A percentile compares a stretch with the other conserved stretches of the same genome.
Evolutionary conservation across 2,113 vertebrate species (phyloP).

Genomic region (Penelope pileata): DNA sequence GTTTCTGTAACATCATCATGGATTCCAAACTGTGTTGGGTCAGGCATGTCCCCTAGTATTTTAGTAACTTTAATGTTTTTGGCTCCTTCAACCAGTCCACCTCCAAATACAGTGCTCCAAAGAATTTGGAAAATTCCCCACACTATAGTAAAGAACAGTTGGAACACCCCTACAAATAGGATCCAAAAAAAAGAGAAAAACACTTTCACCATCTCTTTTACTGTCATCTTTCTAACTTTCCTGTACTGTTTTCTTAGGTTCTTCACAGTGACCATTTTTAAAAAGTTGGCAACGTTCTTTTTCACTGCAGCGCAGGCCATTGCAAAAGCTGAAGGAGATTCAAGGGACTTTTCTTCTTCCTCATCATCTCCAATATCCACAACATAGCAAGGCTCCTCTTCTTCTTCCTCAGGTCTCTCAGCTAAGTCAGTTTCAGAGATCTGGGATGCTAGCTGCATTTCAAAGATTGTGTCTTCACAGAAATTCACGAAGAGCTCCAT

Average conservation of each 20-base stretch:
- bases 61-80: constrained; percentile 98
- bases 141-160: constrained; percentile 84
- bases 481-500: constrained; percentile 99
- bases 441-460: constrained; percentile 97
- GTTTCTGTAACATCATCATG: constrained; percentile 90
- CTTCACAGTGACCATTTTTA: constrained; percentile 86
- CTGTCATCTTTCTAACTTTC: constrained; percentile 90
- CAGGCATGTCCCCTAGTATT: constrained; percentile 97
- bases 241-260: constrained; percentile 89
- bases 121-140: constrained; percentile 94
- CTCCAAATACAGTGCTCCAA: constrained; percentile 95
- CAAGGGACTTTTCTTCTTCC: constrained; percentile 79
- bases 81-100: constrained; percentile 94
- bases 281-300: constrained; percentile 82
- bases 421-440: constrained; percentile 92
- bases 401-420: constrained; percentile 85
- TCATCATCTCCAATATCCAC: constrained; percentile 83
- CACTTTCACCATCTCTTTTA: constrained; percentile 87
- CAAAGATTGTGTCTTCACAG: constrained; percentile 98
- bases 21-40: constrained; percentile 97
- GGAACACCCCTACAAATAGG: constrained; percentile 86
- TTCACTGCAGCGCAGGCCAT: constrained; percentile 86
- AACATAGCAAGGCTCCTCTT: constrained; percentile 72
- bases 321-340: constrained; percentile 90
- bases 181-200: constrained; percentile 94